Percentiles rank a stretch among this genome's conserved stretches.
phyloP scores from a whole-genome alignment of 2,113 vertebrate species.

The Scomber colias region DNA sequence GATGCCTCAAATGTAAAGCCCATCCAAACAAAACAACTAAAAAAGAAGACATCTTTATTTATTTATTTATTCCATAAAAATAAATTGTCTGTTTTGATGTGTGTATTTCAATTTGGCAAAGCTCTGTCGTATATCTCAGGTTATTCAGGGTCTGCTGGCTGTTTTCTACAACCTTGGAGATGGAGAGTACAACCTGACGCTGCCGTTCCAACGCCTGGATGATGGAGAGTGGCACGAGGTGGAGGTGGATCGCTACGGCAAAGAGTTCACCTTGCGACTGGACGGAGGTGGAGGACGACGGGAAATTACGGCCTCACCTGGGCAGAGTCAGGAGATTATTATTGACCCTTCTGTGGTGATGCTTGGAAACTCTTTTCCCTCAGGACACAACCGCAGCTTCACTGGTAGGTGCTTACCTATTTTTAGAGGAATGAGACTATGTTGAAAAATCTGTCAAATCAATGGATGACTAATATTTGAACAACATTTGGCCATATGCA shows the following conservation, averaged over 20 bases:
- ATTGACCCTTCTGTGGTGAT: conserved; percentile 87
- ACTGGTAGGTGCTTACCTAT: conserved; percentile 78
- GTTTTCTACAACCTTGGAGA: conserved; percentile 92
- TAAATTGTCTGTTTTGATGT: background rate
- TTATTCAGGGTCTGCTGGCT: conserved; percentile 85
- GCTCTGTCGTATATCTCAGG: conserved; percentile 67
- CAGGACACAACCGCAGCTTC: conserved; percentile 87
- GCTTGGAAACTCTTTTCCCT: conserved; percentile 88
- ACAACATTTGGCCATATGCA: conserved; percentile 3
- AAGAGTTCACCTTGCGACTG: conserved; percentile 89
- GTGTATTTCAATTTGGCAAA: background rate
- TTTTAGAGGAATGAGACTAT: background rate
- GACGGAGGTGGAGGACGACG: conserved; percentile 89
- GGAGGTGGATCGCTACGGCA: conserved; percentile 88
- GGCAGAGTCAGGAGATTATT: conserved; percentile 89
- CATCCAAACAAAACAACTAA: background rate
- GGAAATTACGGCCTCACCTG: conserved; percentile 84
- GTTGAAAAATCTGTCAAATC: background rate
- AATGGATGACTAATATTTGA: conserved; percentile 4
- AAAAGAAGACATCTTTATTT: background rate
- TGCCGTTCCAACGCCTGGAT: conserved; percentile 85
- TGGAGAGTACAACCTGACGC: conserved; percentile 86
- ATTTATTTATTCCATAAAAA: background rate
- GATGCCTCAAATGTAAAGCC: background rate
- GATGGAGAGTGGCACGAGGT: conserved; percentile 92